Percentiles rank a stretch among this genome's conserved stretches.
These are phyloP conservation scores for Zaprionus camerounensis DNA, from an alignment of 1,140 invertebrate species.

Conservation along the genomic window DNA sequence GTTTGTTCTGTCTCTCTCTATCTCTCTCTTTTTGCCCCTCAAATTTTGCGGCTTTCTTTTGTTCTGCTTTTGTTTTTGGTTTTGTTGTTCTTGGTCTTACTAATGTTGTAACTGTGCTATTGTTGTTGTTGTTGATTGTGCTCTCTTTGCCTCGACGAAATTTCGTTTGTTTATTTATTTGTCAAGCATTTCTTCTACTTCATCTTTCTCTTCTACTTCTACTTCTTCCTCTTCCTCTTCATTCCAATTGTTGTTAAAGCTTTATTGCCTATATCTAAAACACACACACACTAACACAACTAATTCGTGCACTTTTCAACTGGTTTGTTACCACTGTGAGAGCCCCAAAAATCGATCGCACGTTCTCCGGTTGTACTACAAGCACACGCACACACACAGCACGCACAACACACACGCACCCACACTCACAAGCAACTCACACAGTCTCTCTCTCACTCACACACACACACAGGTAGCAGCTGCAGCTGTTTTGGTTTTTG, in stretches of 20 bases:
- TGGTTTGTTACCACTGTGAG: slow-evolving; percentile 43
- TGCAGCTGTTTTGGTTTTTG: slow-evolving; percentile 59
- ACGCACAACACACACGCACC: neutral
- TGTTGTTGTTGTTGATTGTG: slow-evolving; percentile 43
- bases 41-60: slow-evolving; percentile 48
- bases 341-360: slow-evolving; percentile 74
- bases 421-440: slow-evolving; percentile 32
- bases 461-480: slow-evolving; percentile 25
- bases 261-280: slow-evolving; percentile 27
- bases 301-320: slow-evolving; percentile 12
- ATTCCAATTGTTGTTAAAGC: slow-evolving; percentile 25
- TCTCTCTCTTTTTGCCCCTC: slow-evolving; percentile 22
- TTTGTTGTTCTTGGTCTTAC: slow-evolving; percentile 8
- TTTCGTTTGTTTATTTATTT: slow-evolving; percentile 80
- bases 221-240: neutral
- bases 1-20: neutral
- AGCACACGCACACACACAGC: slow-evolving; percentile 34
- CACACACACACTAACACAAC: slow-evolving; percentile 4
- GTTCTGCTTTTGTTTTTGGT: slow-evolving; percentile 7
- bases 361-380: slow-evolving; percentile 53
- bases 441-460: neutral
- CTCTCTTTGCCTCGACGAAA: slow-evolving; percentile 53
- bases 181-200: slow-evolving; percentile 33
- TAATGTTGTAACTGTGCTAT: slow-evolving; percentile 6
- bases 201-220: neutral